Percentiles rank a stretch among this genome's conserved stretches.
Conservation (phyloP, 1,140 invertebrate genomes). For the Bombus ignitus region DNA sequence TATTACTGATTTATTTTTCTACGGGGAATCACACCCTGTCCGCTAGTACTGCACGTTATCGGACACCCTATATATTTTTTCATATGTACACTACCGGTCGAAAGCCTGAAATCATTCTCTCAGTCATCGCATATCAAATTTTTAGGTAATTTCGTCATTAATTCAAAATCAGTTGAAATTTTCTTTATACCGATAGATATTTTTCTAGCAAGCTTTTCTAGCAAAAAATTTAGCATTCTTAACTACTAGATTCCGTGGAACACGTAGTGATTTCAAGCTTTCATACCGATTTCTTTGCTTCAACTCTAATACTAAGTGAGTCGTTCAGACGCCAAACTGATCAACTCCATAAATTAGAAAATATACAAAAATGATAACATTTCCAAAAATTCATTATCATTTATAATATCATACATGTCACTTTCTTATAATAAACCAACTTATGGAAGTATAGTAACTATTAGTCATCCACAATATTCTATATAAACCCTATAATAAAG, state of each 20-base stretch:
- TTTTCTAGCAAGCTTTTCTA: neutral
- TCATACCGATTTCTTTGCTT: neutral
- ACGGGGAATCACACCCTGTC: too few species aligned
- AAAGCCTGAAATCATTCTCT: neutral
- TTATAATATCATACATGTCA: too few species aligned
- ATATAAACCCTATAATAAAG: too few species aligned
- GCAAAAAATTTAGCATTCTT: too few species aligned
- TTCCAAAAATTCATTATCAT: too few species aligned
- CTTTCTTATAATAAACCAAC: too few species aligned
- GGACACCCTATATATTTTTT: neutral
- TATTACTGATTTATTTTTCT: too few species aligned
- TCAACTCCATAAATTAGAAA: neutral
- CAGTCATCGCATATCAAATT: neutral
- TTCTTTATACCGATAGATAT: neutral
- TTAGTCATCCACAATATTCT: too few species aligned
- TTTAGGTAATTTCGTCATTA: neutral
- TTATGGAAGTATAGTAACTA: too few species aligned
- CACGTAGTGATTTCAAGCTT: neutral
- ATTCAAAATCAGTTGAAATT: too few species aligned
- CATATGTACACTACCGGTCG: too few species aligned
- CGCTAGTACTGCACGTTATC: too few species aligned
- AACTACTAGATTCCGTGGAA: neutral
- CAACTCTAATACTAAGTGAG: neutral
- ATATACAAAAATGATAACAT: neutral
- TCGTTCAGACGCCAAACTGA: neutral